These are phyloP conservation scores for Noctua janthe DNA, from an alignment of 2,888 invertebrate genomes.

Conservation along the genomic window DNA sequence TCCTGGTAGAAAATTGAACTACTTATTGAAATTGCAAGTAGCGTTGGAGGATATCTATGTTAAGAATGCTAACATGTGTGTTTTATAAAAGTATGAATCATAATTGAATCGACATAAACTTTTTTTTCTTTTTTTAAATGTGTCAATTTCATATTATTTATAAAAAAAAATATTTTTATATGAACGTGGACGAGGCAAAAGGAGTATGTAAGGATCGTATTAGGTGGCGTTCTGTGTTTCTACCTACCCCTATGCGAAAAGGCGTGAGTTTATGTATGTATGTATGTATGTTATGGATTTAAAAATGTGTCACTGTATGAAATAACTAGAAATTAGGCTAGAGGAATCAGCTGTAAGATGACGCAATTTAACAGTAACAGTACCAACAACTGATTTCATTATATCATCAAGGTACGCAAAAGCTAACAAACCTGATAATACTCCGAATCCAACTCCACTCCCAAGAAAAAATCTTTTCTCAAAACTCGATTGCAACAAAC, in stretches of 20 bases:
- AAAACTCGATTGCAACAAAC: conserved; percentile 34
- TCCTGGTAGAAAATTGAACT: conserved; percentile 33
- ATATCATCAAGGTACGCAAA: not conserved
- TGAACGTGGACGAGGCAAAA: too few species aligned
- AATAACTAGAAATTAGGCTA: not conserved
- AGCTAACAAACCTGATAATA: not conserved
- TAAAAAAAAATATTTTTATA: too few species aligned
- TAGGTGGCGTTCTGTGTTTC: too few species aligned
- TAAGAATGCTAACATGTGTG: not conserved
- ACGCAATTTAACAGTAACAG: too few species aligned
- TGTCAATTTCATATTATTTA: not conserved
- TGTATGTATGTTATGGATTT: not conserved
- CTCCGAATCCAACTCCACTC: not conserved
- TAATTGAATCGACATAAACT: not conserved
- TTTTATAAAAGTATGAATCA: not conserved
- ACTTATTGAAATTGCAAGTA: conserved; percentile 34
- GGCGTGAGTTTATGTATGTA: too few species aligned
- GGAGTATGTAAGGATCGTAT: too few species aligned
- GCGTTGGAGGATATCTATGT: not conserved
- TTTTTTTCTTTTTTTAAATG: not conserved
- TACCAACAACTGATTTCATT: not conserved
- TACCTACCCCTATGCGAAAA: too few species aligned
- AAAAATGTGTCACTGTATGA: not conserved
- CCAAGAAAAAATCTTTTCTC: not conserved
- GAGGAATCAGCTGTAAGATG: not conserved